phyloP scores from a whole-genome alignment of 2,888 invertebrate genomes.

The Agriotes lineatus region DNA sequence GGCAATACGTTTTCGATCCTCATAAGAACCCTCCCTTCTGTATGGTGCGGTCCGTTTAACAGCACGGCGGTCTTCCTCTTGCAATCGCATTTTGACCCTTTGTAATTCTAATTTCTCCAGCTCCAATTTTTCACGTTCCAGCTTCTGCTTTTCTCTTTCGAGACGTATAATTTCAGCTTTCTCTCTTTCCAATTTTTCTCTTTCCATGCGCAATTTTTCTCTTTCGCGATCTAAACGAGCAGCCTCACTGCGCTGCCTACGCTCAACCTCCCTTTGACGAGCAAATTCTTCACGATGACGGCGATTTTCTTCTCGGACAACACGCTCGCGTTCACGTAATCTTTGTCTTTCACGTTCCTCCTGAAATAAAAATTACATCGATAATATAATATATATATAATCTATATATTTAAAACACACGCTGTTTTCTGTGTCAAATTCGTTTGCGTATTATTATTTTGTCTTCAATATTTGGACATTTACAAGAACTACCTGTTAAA shows the following conservation, averaged over 20 bases:
- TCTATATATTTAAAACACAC: too few species aligned
- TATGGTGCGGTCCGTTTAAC: slow-evolving; percentile 70
- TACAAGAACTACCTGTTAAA: too few species aligned
- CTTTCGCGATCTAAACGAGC: slow-evolving; percentile 84
- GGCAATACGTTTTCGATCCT: slow-evolving; percentile 61
- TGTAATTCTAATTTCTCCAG: slow-evolving; percentile 87
- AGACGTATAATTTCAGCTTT: slow-evolving; percentile 86
- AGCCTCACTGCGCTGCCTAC: slow-evolving; percentile 88
- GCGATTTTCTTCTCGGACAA: slow-evolving; percentile 84
- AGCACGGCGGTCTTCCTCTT: slow-evolving; percentile 71
- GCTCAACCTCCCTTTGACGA: slow-evolving; percentile 83
- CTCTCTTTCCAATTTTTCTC: slow-evolving; percentile 89
- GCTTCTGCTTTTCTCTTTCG: slow-evolving; percentile 86
- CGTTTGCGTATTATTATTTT: too few species aligned
- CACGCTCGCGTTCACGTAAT: slow-evolving; percentile 82
- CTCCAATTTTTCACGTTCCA: slow-evolving; percentile 69
- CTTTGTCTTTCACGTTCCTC: slow-evolving; percentile 82
- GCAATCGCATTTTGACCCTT: slow-evolving; percentile 77
- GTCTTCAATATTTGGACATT: too few species aligned
- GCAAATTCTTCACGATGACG: slow-evolving; percentile 83
- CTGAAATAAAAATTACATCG: slow-evolving; percentile 66
- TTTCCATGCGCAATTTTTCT: slow-evolving; percentile 84
- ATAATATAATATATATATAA: too few species aligned
- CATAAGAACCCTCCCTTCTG: slow-evolving; percentile 62
- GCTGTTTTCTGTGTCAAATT: too few species aligned